Conservation (phyloP, 2,113 vertebrate species). For the Eidolon helvum region DNA sequence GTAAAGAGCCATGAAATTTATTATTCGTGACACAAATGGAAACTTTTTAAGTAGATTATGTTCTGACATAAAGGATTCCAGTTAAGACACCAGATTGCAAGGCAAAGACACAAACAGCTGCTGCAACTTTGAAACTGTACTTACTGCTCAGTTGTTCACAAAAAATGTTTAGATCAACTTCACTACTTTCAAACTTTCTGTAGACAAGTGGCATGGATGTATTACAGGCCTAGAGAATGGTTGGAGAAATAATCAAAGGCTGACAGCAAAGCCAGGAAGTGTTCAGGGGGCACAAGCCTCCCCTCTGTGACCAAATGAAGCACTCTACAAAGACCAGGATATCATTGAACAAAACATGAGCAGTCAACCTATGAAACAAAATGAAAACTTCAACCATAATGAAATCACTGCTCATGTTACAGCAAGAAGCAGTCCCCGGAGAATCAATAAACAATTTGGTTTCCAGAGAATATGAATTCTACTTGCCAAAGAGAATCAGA, state of each 20-base stretch:
- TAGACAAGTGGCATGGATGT: constrained; percentile 53
- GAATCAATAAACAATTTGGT: constrained; percentile 61
- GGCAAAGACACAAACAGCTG: constrained; percentile 38
- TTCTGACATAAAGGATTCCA: constrained; percentile 58
- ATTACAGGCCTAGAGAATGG: constrained; percentile 35
- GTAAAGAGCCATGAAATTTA: constrained; percentile 55
- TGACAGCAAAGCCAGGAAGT: constrained; percentile 1
- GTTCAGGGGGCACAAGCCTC: not conserved
- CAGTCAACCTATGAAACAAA: constrained; percentile 34
- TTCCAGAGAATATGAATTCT: constrained; percentile 53
- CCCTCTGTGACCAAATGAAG: not conserved
- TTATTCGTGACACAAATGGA: constrained; percentile 57
- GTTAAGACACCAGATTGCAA: constrained; percentile 63
- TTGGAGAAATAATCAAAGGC: constrained; percentile 51
- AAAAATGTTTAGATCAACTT: constrained; percentile 65
- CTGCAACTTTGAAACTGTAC: constrained; percentile 57
- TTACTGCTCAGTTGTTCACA: constrained; percentile 58
- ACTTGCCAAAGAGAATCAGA: constrained; percentile 32
- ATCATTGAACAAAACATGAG: constrained; percentile 30
- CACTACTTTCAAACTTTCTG: constrained; percentile 55
- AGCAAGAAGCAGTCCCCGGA: constrained; percentile 27
- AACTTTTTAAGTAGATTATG: constrained; percentile 68
- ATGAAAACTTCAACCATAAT: constrained; percentile 49
- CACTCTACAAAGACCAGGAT: not conserved
- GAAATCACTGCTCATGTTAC: constrained; percentile 43